Conservation (phyloP, 2,113 vertebrate genomes). For the Octodon degus region DNA sequence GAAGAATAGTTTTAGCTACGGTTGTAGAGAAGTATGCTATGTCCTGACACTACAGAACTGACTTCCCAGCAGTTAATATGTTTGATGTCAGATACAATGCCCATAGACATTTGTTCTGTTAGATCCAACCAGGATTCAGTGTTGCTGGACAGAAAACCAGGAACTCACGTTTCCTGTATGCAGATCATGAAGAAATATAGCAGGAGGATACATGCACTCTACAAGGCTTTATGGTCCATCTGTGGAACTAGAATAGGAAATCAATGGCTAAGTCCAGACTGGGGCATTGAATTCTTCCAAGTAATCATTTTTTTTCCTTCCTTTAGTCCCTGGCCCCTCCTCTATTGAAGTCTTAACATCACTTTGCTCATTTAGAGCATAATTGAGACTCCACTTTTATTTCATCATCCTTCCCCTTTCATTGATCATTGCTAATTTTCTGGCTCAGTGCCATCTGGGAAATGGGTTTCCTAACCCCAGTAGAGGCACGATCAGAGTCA, state of each 20-base stretch:
- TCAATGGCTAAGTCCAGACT: slow-evolving; percentile 75
- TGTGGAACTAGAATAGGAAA: slow-evolving; percentile 67
- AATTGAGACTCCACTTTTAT: slow-evolving; percentile 80
- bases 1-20: slow-evolving; percentile 40
- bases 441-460: slow-evolving; percentile 71
- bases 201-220: neutral
- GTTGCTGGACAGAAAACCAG: neutral
- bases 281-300: slow-evolving; percentile 67
- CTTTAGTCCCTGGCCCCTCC: slow-evolving; percentile 51
- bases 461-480: slow-evolving; percentile 67
- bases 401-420: slow-evolving; percentile 79
- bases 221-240: slow-evolving; percentile 60
- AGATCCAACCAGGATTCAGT: neutral
- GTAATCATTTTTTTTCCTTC: slow-evolving; percentile 63
- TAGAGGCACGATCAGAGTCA: neutral
- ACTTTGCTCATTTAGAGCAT: slow-evolving; percentile 71
- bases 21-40: slow-evolving; percentile 41
- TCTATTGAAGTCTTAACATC: slow-evolving; percentile 56
- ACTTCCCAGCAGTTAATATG: slow-evolving; percentile 44
- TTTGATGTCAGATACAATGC: neutral
- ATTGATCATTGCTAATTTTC: slow-evolving; percentile 81
- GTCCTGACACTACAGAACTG: slow-evolving; percentile 59
- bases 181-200: slow-evolving; percentile 33
- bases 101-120: slow-evolving; percentile 27
- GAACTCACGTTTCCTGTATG: slow-evolving; percentile 60